Base-by-base conservation (phyloP, 2,113 vertebrate genomes). In the Centropristis striata region DNA sequence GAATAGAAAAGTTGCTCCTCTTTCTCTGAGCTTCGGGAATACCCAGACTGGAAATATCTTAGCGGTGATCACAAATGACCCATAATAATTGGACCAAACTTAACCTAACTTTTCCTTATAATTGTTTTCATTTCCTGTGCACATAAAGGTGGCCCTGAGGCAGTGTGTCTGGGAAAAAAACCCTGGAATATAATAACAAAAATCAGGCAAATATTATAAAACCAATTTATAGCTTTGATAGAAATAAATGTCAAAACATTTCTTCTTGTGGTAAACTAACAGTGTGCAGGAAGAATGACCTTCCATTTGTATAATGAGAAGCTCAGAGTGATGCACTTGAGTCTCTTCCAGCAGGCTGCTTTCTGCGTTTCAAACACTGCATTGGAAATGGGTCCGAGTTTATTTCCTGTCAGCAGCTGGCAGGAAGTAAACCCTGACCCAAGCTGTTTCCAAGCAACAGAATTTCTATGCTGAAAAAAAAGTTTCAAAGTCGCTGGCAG, bases 301-400 rank as follows among this genome's bases (percentile, higher is more conserved):
- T 28, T 49, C 20, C 8, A 23, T 60, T 82, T 42, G 14, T 64
- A 53, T 68, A 55, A 84, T 49, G 20, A 60, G 55, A 72, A 23
- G 14, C 51, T 53, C 46, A 18, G 53, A 71, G 1, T 61, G 65
- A 77, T 80, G 25, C 36, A 37, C 15, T 27, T 0, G 9, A 42
- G 55, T 54, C 37, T 32, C 18, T 41, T 53, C 46, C 28, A 44
- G 39, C 37, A 23, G 61, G 58, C 27, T 41, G 6, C 44, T 64
- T 67, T 71, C 59, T 55, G 9, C 14, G 13, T 78, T 78, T 77
- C 27, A 16, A 70, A 57, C 4, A 3, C 18, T 18, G 2, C 9
- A 8, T 9, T 51, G 28, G 5, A 66, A 61, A 60, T 1, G 15
- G 23, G 16, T 63, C 42, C 37, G 11, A 37, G 42, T 78, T 81